Evolutionary conservation across 2,797 vertebrate genomes (phyloP).

Genomic region (Ficedula albicollis): DNA sequence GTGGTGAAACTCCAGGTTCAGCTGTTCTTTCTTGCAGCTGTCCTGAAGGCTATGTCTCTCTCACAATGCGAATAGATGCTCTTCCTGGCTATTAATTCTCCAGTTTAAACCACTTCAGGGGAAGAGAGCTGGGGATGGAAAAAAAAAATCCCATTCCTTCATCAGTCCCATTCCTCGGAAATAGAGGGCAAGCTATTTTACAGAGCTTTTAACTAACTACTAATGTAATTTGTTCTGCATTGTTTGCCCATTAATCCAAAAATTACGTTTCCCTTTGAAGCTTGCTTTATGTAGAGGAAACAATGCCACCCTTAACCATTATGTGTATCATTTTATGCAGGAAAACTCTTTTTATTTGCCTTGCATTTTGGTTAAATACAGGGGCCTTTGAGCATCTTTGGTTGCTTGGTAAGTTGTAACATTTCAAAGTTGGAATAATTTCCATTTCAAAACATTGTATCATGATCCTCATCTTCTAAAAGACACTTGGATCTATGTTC

Average conservation of each 20-base stretch:
- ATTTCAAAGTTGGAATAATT: slow-evolving; percentile 40
- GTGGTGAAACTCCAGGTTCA: slow-evolving; percentile 5
- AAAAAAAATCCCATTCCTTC: background rate
- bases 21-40: background rate
- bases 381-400: background rate
- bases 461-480: background rate
- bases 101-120: slow-evolving; percentile 25
- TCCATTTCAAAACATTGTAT: background rate
- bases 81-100: slow-evolving; percentile 36
- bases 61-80: background rate
- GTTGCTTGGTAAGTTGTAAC: background rate
- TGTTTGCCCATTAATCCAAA: slow-evolving; percentile 66
- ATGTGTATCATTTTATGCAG: slow-evolving; percentile 21
- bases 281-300: slow-evolving; percentile 62
- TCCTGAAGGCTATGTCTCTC: background rate
- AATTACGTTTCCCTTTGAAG: slow-evolving; percentile 71
- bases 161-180: slow-evolving; percentile 52
- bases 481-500: background rate
- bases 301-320: slow-evolving; percentile 25
- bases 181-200: slow-evolving; percentile 58
- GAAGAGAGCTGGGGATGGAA: background rate
- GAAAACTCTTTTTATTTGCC: slow-evolving; percentile 17
- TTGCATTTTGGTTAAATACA: slow-evolving; percentile 1
- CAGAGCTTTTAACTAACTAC: slow-evolving; percentile 64
- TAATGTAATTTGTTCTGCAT: slow-evolving; percentile 72